Evolutionary conservation across 2,888 invertebrate genomes (phyloP).

Genomic region (Sphinx pinastri): DNA sequence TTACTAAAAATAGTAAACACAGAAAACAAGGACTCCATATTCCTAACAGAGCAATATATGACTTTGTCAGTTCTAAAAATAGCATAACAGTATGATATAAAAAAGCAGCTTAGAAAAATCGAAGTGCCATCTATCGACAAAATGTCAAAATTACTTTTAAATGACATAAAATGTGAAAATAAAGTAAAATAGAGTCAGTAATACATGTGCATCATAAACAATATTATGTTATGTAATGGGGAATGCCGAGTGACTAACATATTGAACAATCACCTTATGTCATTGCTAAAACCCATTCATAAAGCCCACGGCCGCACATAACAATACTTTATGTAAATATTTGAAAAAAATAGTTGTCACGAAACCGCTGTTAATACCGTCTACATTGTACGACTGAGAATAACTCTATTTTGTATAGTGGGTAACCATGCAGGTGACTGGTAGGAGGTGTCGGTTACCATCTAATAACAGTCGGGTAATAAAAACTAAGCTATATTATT

Average conservation of each 20-base stretch:
- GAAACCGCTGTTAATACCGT: neutral
- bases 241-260: constrained; percentile 63
- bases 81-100: too few species aligned
- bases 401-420: too few species aligned
- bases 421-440: too few species aligned
- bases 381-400: too few species aligned
- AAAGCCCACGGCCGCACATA: constrained; percentile 23
- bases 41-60: too few species aligned
- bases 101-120: too few species aligned
- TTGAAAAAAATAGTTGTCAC: constrained; percentile 13
- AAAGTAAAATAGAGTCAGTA: neutral
- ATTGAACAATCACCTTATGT: constrained; percentile 43
- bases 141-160: too few species aligned
- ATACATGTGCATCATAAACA: constrained; percentile 43
- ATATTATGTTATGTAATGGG: constrained; percentile 64
- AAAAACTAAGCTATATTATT: too few species aligned
- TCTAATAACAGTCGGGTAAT: too few species aligned
- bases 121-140: too few species aligned
- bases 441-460: too few species aligned
- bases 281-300: constrained; percentile 56
- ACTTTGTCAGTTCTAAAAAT: too few species aligned
- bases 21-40: neutral
- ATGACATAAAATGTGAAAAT: neutral
- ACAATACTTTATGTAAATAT: constrained; percentile 18
- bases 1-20: neutral